Evolutionary conservation across 2,797 vertebrate genomes (phyloP).

Genomic region (Bovichtus variegatus): DNA sequence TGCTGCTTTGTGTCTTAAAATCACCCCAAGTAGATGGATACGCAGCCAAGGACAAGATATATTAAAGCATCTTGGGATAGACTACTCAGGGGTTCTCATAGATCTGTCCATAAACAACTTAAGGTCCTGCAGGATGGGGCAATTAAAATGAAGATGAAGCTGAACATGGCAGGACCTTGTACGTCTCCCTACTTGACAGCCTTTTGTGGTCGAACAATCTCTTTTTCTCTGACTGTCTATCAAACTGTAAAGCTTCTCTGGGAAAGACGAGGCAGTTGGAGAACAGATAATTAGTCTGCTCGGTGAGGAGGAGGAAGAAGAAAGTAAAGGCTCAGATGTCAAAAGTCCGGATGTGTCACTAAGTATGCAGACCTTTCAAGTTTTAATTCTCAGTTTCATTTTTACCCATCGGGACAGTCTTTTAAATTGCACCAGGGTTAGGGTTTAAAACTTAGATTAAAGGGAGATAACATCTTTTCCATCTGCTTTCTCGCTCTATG

Average conservation of each 20-base stretch:
- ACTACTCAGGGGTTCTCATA: slow-evolving; percentile 11
- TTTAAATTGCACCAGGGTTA: slow-evolving; percentile 9
- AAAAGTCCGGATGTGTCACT: slow-evolving; percentile 55
- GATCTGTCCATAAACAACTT: slow-evolving; percentile 31
- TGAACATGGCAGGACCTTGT: slow-evolving; percentile 3
- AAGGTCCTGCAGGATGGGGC: neutral
- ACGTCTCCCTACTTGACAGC: slow-evolving; percentile 37
- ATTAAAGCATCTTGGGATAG: neutral
- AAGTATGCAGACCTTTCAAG: slow-evolving; percentile 32
- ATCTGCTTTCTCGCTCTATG: neutral
- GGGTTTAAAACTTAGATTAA: slow-evolving; percentile 5
- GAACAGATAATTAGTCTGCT: slow-evolving; percentile 69
- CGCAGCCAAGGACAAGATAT: neutral
- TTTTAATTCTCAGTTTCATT: slow-evolving; percentile 41
- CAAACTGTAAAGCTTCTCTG: slow-evolving; percentile 48
- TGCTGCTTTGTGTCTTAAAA: slow-evolving; percentile 25
- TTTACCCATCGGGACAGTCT: neutral
- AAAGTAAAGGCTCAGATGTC: slow-evolving; percentile 41
- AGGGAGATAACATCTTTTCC: slow-evolving; percentile 6
- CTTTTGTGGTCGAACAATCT: slow-evolving; percentile 53
- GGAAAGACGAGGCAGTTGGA: slow-evolving; percentile 32
- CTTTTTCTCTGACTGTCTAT: slow-evolving; percentile 48
- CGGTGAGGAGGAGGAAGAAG: slow-evolving; percentile 15
- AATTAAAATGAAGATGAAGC: slow-evolving; percentile 49
- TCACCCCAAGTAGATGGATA: slow-evolving; percentile 10